Percentiles rank a stretch among this genome's conserved stretches.
phyloP scores from a whole-genome alignment of 1,140 invertebrate species.

The Drosophila truncata region DNA sequence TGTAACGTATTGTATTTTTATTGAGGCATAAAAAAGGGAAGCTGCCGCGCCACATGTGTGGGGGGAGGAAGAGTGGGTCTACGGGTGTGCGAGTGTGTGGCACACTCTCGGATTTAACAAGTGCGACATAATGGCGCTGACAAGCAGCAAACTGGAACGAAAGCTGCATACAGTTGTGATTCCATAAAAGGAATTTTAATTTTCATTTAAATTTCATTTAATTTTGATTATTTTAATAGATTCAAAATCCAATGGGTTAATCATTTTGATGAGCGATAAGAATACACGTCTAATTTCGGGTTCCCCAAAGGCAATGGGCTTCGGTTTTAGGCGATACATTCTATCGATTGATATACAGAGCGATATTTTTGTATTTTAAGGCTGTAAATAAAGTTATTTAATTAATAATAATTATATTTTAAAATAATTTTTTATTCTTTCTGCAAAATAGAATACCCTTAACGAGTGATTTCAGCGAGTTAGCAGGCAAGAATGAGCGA shows the following conservation, averaged over 20 bases:
- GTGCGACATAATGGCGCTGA: slow-evolving; percentile 80
- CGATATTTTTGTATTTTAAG: background rate
- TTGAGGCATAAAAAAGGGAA: slow-evolving; percentile 80
- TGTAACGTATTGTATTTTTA: slow-evolving; percentile 84
- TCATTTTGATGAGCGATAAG: background rate
- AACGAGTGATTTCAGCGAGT: too few species aligned
- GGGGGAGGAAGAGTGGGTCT: background rate
- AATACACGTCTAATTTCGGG: slow-evolving; percentile 15
- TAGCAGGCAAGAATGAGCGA: too few species aligned
- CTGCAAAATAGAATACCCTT: too few species aligned
- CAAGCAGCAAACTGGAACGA: slow-evolving; percentile 59
- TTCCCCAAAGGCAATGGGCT: background rate
- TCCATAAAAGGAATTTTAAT: background rate
- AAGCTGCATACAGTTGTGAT: background rate
- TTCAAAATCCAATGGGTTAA: slow-evolving; percentile 37
- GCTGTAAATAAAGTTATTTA: background rate
- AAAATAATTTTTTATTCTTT: too few species aligned
- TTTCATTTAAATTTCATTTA: background rate
- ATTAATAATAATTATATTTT: too few species aligned
- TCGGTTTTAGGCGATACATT: background rate
- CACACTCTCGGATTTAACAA: slow-evolving; percentile 70
- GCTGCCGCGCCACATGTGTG: slow-evolving; percentile 41
- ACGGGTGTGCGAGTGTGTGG: slow-evolving; percentile 26
- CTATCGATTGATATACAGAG: background rate
- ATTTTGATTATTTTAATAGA: background rate